phyloP scores from a whole-genome alignment of 2,797 vertebrate species.

The Hippocampus kuda region DNA sequence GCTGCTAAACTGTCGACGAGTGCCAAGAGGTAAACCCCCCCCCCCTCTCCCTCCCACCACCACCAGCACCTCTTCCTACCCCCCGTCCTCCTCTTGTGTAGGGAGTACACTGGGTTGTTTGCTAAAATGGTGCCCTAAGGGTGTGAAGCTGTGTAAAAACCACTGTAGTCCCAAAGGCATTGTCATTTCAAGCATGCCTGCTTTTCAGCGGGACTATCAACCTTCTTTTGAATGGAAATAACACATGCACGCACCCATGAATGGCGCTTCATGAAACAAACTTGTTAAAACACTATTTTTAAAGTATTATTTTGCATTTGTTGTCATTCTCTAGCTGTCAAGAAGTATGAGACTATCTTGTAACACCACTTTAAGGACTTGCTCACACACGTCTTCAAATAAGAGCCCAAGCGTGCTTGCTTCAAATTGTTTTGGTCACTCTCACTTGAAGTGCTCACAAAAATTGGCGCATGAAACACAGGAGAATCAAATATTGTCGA shows the following conservation, averaged over 20 bases:
- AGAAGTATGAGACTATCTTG: too few relatives aligned
- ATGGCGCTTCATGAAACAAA: conserved; percentile 3
- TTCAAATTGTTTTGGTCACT: too few relatives aligned
- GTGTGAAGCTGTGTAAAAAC: conserved; percentile 38
- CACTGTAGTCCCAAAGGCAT: conserved; percentile 31
- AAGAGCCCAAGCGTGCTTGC: too few relatives aligned
- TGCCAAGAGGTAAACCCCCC: conserved; percentile 84
- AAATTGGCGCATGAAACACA: too few relatives aligned
- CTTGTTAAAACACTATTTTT: neutral
- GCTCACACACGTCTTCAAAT: too few relatives aligned
- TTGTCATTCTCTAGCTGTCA: neutral
- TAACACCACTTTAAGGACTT: too few relatives aligned
- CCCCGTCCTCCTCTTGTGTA: conserved; percentile 1
- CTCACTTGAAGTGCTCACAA: too few relatives aligned
- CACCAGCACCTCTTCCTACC: neutral
- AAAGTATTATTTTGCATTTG: neutral
- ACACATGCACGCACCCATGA: conserved; percentile 1
- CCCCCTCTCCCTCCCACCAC: too few relatives aligned
- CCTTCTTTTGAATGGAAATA: conserved; percentile 17
- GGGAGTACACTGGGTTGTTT: conserved; percentile 37
- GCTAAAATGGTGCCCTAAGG: conserved; percentile 28
- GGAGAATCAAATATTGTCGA: too few relatives aligned
- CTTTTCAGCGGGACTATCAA: conserved; percentile 26
- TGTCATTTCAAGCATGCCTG: conserved; percentile 42
- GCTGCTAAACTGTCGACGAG: conserved; percentile 97